Evolutionary conservation across 92 coral and sea anemone species (phyloP), one percentile per base, ranked within the genome.

Genomic region (Ricordea florida): DNA sequence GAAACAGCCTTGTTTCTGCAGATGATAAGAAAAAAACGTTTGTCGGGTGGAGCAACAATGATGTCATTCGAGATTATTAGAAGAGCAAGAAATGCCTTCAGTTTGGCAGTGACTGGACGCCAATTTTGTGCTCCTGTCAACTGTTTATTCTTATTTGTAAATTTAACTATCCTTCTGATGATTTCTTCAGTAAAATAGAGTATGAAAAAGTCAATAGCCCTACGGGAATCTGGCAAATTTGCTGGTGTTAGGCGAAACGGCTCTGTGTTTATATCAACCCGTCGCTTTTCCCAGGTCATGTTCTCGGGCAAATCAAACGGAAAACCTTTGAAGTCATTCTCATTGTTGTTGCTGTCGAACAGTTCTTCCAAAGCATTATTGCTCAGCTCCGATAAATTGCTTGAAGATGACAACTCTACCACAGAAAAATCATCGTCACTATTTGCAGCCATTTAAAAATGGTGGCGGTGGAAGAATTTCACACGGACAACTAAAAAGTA

Each of bases 251-350:
- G 47, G 20, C 29, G 46, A 65, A 81, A 81, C 35, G 57, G 42
- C 11, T 59, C 57, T 58, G 74, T 61, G 41, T 66, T 62, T 10
- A 34, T 59, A 45, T 65, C 50, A 59, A 82, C 74, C 17, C 67
- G 28, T 57, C 7, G 34, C 4, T 29, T 57, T 36, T 58, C 64
- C 88, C 65, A 66, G 5, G n/a, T 28, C 43, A 82, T 66, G 16
- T 65, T 34, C 9, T 43, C 41, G 28, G 58, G 76, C 50, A 79
- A 36, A 68, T 33, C 52, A 53, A 36, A 65, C 32, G 30, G 65
- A 58, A 83, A 83, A 22, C 73, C 82, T 11, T 26, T 69, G 37
- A 59, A 60, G 23, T 82, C 87, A 31, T 81, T 75, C 44, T 25
- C 47, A 28, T 81, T 61, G 55, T 63, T 47, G 34, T 81, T 81